These are phyloP conservation scores for Enteromius fasciolatus DNA, from an alignment of 2,797 vertebrate genomes.

Conservation along the genomic window DNA sequence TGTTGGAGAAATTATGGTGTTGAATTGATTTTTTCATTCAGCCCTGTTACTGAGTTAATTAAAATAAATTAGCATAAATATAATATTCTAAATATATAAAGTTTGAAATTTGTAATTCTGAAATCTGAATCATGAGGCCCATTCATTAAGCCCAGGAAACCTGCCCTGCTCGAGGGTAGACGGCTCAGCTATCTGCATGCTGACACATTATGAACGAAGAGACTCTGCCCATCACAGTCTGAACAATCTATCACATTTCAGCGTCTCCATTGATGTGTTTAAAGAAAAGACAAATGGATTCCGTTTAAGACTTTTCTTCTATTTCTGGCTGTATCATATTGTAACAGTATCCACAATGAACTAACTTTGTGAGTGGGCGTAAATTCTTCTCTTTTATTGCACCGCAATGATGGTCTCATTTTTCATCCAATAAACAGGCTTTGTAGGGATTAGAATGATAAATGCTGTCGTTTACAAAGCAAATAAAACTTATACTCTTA, in stretches of 20 bases:
- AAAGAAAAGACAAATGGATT: constrained; percentile 47
- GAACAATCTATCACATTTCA: constrained; percentile 63
- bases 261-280: constrained; percentile 28
- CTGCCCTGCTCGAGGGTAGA: constrained; percentile 48
- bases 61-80: neutral
- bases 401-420: neutral
- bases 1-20: neutral
- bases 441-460: neutral
- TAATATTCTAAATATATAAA: neutral
- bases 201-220: constrained; percentile 64
- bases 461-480: neutral
- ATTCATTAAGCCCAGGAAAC: constrained; percentile 64
- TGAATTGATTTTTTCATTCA: neutral
- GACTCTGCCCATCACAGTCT: constrained; percentile 49
- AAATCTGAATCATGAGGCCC: constrained; percentile 27
- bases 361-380: constrained; percentile 11
- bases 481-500: neutral
- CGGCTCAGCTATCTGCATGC: constrained; percentile 48
- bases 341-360: constrained; percentile 15
- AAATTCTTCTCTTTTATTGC: constrained; percentile 18
- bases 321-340: constrained; percentile 17
- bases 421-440: constrained; percentile 1
- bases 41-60: neutral
- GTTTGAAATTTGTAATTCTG: constrained; percentile 27
- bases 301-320: constrained; percentile 40